These are phyloP conservation scores for Eupithecia inturbata DNA, from an alignment of 2,888 invertebrate genomes.

Conservation along the genomic window DNA sequence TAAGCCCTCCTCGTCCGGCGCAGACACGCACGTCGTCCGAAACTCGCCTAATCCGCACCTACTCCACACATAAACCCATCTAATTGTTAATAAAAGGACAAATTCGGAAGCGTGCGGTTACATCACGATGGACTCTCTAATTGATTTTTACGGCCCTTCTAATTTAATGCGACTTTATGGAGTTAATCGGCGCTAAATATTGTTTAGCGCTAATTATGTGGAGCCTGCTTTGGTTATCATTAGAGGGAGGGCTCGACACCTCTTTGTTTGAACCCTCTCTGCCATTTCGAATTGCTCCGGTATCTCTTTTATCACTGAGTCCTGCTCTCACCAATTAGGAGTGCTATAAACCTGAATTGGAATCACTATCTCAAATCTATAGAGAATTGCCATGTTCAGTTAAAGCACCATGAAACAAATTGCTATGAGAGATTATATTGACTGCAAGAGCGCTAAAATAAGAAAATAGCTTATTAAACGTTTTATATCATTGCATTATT, in stretches of 20 bases:
- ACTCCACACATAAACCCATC: conserved; percentile 82
- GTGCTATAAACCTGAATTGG: conserved; percentile 26
- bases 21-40: conserved; percentile 78
- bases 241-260: conserved; percentile 53
- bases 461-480: background rate
- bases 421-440: background rate
- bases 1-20: conserved; percentile 73
- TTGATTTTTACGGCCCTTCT: conserved; percentile 79
- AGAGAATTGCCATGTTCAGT: conserved; percentile 20
- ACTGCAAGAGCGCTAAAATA: background rate
- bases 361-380: conserved; percentile 40
- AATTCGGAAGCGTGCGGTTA: conserved; percentile 79
- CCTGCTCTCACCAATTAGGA: conserved; percentile 33
- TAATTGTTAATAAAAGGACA: conserved; percentile 83
- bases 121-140: conserved; percentile 73
- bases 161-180: conserved; percentile 74
- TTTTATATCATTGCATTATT: background rate
- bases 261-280: conserved; percentile 51
- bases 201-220: conserved; percentile 73
- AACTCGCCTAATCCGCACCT: conserved; percentile 78
- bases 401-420: conserved; percentile 12
- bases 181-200: conserved; percentile 72
- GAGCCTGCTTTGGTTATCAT: conserved; percentile 64
- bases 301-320: conserved; percentile 35
- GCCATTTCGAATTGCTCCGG: conserved; percentile 27